Percentiles rank a stretch among this genome's conserved stretches.
These are phyloP conservation scores for Leuciscus waleckii DNA, from an alignment of 2,797 vertebrate genomes.

Conservation along the genomic window DNA sequence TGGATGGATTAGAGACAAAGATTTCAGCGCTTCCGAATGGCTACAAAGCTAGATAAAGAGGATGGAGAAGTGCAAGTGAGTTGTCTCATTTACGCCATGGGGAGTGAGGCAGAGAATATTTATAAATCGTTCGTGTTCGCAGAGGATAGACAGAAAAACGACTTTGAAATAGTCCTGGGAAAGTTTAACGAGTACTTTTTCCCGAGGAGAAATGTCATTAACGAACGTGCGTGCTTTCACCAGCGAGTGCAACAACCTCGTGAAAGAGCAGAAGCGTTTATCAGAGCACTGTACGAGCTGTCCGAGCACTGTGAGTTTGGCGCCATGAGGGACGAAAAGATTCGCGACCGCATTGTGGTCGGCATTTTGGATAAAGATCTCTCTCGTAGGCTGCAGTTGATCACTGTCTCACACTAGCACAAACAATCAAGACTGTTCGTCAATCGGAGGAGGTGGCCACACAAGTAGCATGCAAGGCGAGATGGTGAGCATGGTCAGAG, in stretches of 20 bases:
- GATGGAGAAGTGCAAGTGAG: slow-evolving; percentile 8
- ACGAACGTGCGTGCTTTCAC: neutral
- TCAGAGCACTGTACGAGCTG: neutral
- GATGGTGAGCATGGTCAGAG: neutral
- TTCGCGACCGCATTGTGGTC: slow-evolving; percentile 32
- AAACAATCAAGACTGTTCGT: neutral
- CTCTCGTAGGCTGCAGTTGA: no score
- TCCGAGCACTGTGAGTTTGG: slow-evolving; percentile 50
- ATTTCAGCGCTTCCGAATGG: neutral
- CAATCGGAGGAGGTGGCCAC: slow-evolving; percentile 28
- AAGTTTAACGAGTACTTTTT: neutral
- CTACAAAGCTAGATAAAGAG: neutral
- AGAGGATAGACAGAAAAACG: no score
- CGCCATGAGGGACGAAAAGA: neutral
- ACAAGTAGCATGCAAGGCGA: neutral
- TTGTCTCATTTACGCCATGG: no score
- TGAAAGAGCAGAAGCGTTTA: neutral
- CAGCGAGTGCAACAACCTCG: neutral
- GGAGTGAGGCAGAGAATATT: no score
- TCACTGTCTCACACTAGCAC: no score
- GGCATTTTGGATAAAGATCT: neutral
- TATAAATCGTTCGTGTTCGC: no score
- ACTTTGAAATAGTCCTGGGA: no score
- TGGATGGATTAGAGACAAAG: slow-evolving; percentile 40
- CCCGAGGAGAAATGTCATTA: neutral